Evolutionary conservation across 2,888 invertebrate species (phyloP), one percentile per base, ranked within the genome.

Genomic region (Cephus pygmeus): DNA sequence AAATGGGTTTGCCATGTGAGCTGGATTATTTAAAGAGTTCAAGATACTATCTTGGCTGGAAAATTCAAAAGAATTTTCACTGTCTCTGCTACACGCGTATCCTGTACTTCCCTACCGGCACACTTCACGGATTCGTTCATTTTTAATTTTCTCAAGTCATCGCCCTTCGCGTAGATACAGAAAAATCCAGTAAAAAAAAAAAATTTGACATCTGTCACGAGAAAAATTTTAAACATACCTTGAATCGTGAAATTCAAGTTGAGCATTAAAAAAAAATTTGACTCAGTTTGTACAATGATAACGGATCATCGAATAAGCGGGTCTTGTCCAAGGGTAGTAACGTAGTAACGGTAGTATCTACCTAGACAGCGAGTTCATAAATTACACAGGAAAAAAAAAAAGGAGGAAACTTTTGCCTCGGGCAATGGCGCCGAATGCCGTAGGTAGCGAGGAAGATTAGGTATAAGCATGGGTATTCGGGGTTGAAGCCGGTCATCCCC

Each of bases 401-500:
- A 73, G 9, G 69, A 30, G 1, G 1, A n/a, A 40, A 40, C 40
- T 40, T 40, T 15, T 40, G 40, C 40, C 15, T 40, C 40, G 15
- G 2, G 40, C 40, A 40, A 15, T 40, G 69, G 31, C 69, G 69
- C 69, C n/a, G 69, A 69, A 9, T 33, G 30, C 12, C 69, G 69
- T 69, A 30, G 69, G n/a, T 15, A 33, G 76, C n/a, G 69, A 34
- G 34, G 31, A 23, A 68, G 34, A 30, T 34, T 23, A 75, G 69
- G n/a, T 69, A 33, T 30, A 69, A 69, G 69, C 30, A 33, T 12
- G 33, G 33, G 69, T 30, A 69, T 69, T 69, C 30, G 56, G 73
- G 86, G 83, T 81, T 30, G 69, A 69, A 69, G 33, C 31, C 69
- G 84, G 85, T 85, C 84, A 86, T 85, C 86, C 82, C 69, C 84